These are phyloP conservation scores for Brachymystax lenok DNA, from an alignment of 2,797 vertebrate species.

Conservation along the genomic window DNA sequence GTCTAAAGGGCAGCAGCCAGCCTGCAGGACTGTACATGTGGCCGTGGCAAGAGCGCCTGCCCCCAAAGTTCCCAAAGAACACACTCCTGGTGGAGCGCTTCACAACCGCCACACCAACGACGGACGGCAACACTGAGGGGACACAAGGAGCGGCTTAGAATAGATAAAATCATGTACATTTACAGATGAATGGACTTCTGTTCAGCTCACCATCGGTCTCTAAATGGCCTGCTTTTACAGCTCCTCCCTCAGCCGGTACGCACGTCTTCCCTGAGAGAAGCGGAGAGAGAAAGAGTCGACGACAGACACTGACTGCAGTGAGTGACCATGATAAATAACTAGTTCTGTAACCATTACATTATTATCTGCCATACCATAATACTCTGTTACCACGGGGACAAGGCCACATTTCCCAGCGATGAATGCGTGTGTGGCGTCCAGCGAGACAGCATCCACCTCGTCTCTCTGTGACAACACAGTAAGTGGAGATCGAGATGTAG, in stretches of 20 bases:
- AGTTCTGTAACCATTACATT: not conserved
- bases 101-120: constrained; percentile 79
- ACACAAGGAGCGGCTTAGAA: constrained; percentile 4
- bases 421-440: constrained; percentile 88
- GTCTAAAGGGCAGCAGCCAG: constrained; percentile 83
- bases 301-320: not conserved
- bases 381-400: constrained; percentile 86
- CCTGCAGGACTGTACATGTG: constrained; percentile 87
- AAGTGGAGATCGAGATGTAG: not conserved
- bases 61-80: constrained; percentile 75
- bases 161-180: not conserved
- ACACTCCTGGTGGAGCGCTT: constrained; percentile 78
- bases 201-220: constrained; percentile 66
- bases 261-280: constrained; percentile 67
- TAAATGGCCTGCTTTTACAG: constrained; percentile 62
- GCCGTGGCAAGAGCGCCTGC: constrained; percentile 86
- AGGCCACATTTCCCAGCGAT: constrained; percentile 87
- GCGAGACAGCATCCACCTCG: constrained; percentile 86
- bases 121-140: constrained; percentile 71
- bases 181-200: not conserved
- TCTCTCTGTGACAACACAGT: constrained; percentile 74
- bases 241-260: constrained; percentile 53
- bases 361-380: constrained; percentile 78
- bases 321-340: not conserved
- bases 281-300: not conserved